Conservation (phyloP, 2,888 invertebrate genomes). For the Linyphia triangularis region DNA sequence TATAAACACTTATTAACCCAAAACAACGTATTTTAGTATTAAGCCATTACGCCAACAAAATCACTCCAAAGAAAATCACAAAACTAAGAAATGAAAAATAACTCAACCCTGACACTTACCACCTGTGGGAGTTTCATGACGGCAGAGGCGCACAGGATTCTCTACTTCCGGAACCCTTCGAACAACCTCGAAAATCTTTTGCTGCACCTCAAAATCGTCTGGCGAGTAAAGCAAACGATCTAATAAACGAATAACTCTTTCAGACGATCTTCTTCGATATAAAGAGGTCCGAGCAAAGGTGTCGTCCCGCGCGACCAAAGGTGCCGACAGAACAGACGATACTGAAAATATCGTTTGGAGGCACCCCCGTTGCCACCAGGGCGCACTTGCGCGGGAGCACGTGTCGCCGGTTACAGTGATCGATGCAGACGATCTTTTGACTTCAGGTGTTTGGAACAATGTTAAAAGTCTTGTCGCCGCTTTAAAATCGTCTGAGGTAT, state of each 20-base stretch:
- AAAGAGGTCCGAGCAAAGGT: not conserved
- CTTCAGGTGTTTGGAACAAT: constrained; percentile 37
- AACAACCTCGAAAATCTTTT: not conserved
- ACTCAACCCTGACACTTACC: constrained; percentile 41
- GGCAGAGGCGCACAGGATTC: constrained; percentile 55
- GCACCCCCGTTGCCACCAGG: not conserved
- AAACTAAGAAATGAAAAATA: not conserved
- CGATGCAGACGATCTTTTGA: constrained; percentile 57
- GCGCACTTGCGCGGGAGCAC: constrained; percentile 61
- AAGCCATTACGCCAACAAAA: not conserved
- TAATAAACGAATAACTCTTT: not conserved
- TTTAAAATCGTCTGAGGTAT: constrained; percentile 10
- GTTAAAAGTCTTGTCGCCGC: constrained; percentile 9
- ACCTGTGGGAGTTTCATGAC: constrained; percentile 74
- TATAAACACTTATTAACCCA: not conserved
- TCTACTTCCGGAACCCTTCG: not conserved
- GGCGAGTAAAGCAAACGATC: not conserved
- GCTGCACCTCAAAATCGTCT: not conserved
- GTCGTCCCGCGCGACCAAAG: constrained; percentile 10
- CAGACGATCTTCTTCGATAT: not conserved
- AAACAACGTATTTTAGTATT: not conserved
- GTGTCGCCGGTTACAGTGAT: constrained; percentile 8
- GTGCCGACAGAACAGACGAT: constrained; percentile 3
- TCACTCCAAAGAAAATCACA: not conserved
- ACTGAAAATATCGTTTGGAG: constrained; percentile 20